Percentiles rank a stretch among this genome's conserved stretches.
These are phyloP conservation scores for Numida meleagris DNA, from an alignment of 2,113 vertebrate genomes.

Conservation along the genomic window DNA sequence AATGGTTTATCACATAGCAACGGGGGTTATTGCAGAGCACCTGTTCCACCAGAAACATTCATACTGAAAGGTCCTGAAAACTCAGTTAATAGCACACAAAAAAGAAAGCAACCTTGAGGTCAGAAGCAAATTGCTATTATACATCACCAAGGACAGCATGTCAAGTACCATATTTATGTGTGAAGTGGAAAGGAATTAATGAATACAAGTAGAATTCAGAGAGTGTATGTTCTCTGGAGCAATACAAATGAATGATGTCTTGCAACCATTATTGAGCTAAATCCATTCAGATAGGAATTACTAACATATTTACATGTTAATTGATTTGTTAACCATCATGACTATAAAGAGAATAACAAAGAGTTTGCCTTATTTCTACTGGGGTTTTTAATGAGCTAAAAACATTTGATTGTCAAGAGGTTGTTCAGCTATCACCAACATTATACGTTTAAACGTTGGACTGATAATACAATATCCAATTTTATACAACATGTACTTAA, in stretches of 20 bases:
- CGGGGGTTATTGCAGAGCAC: neutral
- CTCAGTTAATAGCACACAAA: neutral
- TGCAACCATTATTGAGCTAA: constrained; percentile 18
- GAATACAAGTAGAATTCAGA: constrained; percentile 29
- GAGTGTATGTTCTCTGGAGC: constrained; percentile 9
- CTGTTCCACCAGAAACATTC: neutral
- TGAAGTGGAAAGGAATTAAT: constrained; percentile 47
- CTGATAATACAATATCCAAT: neutral
- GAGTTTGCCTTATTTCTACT: neutral
- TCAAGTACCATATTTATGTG: constrained; percentile 42
- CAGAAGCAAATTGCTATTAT: constrained; percentile 37
- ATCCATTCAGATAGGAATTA: constrained; percentile 45
- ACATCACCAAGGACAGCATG: constrained; percentile 41
- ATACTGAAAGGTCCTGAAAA: neutral
- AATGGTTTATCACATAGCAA: constrained; percentile 7
- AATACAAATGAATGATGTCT: constrained; percentile 9
- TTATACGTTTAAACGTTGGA: constrained; percentile 13
- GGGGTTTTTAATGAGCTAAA: constrained; percentile 17
- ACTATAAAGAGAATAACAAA: neutral
- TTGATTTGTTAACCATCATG: constrained; percentile 39
- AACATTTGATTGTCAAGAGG: neutral
- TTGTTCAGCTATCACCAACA: neutral
- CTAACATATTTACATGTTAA: constrained; percentile 37
- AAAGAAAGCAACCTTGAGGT: constrained; percentile 22
- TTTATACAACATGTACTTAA: neutral